These are phyloP conservation scores for Euborellia annulipes DNA, from an alignment of 1,140 invertebrate genomes.

Conservation along the genomic window DNA sequence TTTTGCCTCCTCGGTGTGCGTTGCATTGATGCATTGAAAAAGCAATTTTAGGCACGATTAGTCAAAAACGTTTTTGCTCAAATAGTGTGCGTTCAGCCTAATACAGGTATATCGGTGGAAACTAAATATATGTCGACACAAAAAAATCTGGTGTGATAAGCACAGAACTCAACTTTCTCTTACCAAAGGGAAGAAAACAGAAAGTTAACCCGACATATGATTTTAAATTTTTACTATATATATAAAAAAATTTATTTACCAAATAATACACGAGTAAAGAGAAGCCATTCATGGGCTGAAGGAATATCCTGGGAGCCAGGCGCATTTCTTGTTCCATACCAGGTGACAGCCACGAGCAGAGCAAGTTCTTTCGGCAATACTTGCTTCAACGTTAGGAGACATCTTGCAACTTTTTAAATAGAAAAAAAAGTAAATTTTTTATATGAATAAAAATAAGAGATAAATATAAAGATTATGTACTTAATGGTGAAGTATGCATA, in stretches of 20 bases:
- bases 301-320: conserved; percentile 67
- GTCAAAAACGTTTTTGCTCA: no score
- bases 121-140: no score
- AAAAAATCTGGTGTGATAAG: no score
- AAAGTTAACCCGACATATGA: conserved; percentile 2
- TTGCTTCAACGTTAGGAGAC: conserved; percentile 51
- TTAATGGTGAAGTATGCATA: conserved; percentile 43
- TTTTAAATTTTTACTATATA: neutral
- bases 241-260: conserved; percentile 20
- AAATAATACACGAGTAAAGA: conserved; percentile 51
- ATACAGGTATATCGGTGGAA: no score
- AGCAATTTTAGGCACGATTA: no score
- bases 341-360: conserved; percentile 61
- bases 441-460: neutral
- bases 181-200: no score
- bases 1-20: no score
- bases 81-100: no score
- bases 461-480: conserved; percentile 15
- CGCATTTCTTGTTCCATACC: conserved; percentile 75
- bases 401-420: conserved; percentile 35
- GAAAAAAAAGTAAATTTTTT: conserved; percentile 9
- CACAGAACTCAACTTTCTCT: no score
- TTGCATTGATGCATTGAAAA: no score
- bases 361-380: conserved; percentile 57
- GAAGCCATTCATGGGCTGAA: conserved; percentile 61